These are phyloP conservation scores for Rhogogaster chlorosoma DNA, from an alignment of 2,888 invertebrate species.

Conservation along the genomic window DNA sequence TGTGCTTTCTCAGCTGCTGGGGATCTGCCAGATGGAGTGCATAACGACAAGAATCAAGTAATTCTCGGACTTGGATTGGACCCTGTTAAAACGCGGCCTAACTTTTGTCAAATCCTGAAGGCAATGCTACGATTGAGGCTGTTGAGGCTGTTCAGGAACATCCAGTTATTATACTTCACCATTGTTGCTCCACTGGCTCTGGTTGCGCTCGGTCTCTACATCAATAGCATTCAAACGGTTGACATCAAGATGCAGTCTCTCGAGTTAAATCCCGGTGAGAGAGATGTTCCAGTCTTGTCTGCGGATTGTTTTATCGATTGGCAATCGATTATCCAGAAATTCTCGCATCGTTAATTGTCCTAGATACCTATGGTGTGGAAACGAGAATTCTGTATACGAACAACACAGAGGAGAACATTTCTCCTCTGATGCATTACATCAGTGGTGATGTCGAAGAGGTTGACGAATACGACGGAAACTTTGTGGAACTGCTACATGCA, in stretches of 20 bases:
- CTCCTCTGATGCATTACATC: constrained; percentile 67
- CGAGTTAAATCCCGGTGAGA: constrained; percentile 80
- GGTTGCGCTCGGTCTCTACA: constrained; percentile 85
- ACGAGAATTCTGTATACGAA: constrained; percentile 84
- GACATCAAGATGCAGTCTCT: constrained; percentile 84
- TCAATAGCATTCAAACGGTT: constrained; percentile 82
- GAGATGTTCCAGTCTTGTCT: background rate
- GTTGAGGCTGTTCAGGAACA: constrained; percentile 84
- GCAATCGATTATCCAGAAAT: background rate
- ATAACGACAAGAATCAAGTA: constrained; percentile 79
- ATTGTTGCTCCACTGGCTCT: constrained; percentile 86
- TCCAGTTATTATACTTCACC: constrained; percentile 87
- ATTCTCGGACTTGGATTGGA: constrained; percentile 82
- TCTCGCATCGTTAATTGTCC: constrained; percentile 9
- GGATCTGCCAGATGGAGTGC: constrained; percentile 77
- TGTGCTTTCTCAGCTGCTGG: constrained; percentile 77
- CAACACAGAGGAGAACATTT: constrained; percentile 78
- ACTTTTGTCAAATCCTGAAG: constrained; percentile 82
- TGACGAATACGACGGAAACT: constrained; percentile 84
- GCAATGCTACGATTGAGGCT: constrained; percentile 85
- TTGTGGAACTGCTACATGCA: constrained; percentile 82
- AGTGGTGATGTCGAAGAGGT: constrained; percentile 73
- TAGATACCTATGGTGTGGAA: constrained; percentile 81
- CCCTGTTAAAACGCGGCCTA: constrained; percentile 83
- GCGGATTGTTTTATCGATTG: background rate